Conservation (phyloP, 2,113 vertebrate species). For the Peromyscus polionotus region DNA sequence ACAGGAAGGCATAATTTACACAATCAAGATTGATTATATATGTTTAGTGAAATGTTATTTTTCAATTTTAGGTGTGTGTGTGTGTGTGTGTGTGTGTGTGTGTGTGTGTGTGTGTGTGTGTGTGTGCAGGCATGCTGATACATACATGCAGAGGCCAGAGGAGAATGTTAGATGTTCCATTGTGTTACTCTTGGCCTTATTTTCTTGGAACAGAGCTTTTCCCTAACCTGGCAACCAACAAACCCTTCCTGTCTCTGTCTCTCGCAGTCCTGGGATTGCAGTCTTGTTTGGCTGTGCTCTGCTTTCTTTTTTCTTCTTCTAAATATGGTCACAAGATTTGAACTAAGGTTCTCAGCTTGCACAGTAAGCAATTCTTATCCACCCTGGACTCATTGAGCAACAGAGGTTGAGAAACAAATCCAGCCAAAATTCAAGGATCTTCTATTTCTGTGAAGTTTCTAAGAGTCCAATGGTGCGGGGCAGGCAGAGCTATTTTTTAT, state of each 20-base stretch:
- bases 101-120: no score
- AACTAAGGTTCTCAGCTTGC: background rate
- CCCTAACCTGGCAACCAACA: background rate
- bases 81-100: background rate
- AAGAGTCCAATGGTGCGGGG: background rate
- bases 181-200: background rate
- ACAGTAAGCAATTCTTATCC: background rate
- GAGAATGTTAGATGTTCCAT: no score
- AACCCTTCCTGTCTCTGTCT: background rate
- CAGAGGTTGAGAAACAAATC: background rate
- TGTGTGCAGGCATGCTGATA: background rate
- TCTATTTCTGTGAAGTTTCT: background rate
- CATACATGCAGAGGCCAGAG: background rate
- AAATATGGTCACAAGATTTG: background rate
- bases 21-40: background rate
- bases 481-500: background rate
- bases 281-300: background rate
- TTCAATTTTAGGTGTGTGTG: background rate
- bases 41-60: background rate
- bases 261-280: background rate
- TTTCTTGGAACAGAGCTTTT: background rate
- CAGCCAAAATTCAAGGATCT: background rate
- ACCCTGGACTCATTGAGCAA: background rate
- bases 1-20: background rate
- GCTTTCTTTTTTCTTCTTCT: background rate